Conservation (phyloP, 2,797 vertebrate genomes). For the Falco naumanni region DNA sequence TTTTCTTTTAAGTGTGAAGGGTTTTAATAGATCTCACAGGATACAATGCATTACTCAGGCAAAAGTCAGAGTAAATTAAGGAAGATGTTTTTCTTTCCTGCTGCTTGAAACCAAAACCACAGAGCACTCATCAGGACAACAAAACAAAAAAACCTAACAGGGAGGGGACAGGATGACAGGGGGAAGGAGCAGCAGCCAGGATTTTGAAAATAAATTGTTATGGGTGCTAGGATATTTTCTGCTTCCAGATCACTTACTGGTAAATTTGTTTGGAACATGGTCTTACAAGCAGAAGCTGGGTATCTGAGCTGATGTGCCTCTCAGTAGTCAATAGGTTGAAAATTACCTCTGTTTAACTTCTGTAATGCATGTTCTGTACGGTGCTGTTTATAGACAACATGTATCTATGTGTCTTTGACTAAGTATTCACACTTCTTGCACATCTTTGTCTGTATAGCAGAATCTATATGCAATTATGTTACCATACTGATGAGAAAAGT, state of each 20-base stretch:
- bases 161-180: no score
- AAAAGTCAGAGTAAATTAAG: slow-evolving; percentile 57
- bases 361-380: not conserved
- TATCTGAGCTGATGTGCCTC: not conserved
- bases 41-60: slow-evolving; percentile 30
- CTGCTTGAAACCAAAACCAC: not conserved
- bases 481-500: slow-evolving; percentile 23
- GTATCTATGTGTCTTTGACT: not conserved
- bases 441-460: not conserved
- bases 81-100: slow-evolving; percentile 14
- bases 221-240: not conserved
- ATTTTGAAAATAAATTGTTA: not conserved
- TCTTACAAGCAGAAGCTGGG: not conserved
- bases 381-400: not conserved
- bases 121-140: not conserved
- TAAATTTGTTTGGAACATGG: not conserved
- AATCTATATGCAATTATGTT: not conserved
- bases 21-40: slow-evolving; percentile 52
- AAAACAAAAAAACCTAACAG: not conserved
- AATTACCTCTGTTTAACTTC: not conserved
- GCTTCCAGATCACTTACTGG: not conserved
- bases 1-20: slow-evolving; percentile 38
- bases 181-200: not conserved
- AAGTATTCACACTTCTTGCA: slow-evolving; percentile 2
- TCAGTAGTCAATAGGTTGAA: slow-evolving; percentile 39